Evolutionary conservation across 2,113 vertebrate species (phyloP), one percentile per base, ranked within the genome.

Genomic region (Bubo scandiacus): DNA sequence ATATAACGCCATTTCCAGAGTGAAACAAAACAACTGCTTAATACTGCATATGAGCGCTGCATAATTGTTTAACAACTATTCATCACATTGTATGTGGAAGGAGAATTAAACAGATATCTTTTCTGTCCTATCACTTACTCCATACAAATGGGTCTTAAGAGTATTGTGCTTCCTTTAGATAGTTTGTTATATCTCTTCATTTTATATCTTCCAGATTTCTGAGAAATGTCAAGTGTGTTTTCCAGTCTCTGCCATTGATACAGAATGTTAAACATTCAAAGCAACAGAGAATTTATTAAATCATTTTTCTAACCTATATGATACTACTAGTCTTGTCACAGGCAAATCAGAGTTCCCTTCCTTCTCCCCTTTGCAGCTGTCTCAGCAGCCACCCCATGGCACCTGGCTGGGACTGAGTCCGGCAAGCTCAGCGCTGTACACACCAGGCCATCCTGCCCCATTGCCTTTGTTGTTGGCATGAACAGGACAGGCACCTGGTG

Each of bases 401-500:
- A 68, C 4, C 13, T 22, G 0, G 0, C 30, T 26, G 16, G 34
- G n/a, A 15, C 54, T 1, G 1, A 21, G 21, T 6, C 30, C 12
- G 5, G 21, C 1, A 0, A 32, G 21, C 61, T 63, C 1, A 0
- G 6, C 1, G 0, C n/a, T 66, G 27, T 32, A 1, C 18, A 3
- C 0, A 5, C 27, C 19, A 4, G 13, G 19, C 3, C 2, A 3
- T 42, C 63, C 58, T 77, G 26, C 47, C 55, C 7, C 16, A 10
- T 3, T 10, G 16, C 4, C 12, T 34, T 30, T 17, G 34, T 42
- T 12, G 0, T 9, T 47, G 45, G 4, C 0, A 0, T 1, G 2
- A 23, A 22, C 52, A 51, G 71, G 27, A 23, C 1, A 2, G 38
- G 29, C 32, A 29, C 5, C 12, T 25, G 1, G 0, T 2, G 10